Conservation (phyloP, 1,140 invertebrate genomes). For the Campoletis sonorensis region DNA sequence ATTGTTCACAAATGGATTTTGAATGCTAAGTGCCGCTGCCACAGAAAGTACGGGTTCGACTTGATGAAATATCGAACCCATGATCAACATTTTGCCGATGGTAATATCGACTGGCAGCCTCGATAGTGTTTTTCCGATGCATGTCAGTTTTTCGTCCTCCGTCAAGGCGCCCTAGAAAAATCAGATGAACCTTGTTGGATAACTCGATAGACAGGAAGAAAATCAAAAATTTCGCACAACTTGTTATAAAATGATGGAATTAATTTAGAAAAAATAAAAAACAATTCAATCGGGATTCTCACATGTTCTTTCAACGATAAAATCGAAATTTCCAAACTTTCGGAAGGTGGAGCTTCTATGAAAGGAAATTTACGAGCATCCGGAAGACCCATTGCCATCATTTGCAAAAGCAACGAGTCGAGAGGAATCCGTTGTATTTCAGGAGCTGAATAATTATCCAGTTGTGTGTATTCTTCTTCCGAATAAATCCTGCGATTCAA, state of each 20-base stretch:
- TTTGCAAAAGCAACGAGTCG: conserved; percentile 94
- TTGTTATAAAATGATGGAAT: too few relatives aligned
- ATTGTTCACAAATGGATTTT: conserved; percentile 93
- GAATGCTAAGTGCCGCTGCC: conserved; percentile 94
- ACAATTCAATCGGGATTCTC: conserved; percentile 61
- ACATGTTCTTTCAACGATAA: conserved; percentile 92
- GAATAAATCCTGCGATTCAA: conserved; percentile 88
- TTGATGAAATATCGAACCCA: conserved; percentile 93
- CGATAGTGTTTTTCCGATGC: conserved; percentile 91
- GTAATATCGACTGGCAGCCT: conserved; percentile 95
- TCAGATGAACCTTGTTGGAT: not conserved
- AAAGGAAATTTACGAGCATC: conserved; percentile 96
- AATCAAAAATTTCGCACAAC: too few relatives aligned
- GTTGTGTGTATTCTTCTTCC: conserved; percentile 88
- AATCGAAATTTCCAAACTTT: conserved; percentile 92
- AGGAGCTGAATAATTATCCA: conserved; percentile 89
- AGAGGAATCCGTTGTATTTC: conserved; percentile 95
- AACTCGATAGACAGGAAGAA: too few relatives aligned
- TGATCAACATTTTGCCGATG: conserved; percentile 97
- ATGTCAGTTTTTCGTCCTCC: conserved; percentile 91
- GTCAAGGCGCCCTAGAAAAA: conserved; percentile 85
- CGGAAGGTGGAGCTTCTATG: conserved; percentile 90
- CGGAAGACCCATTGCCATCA: conserved; percentile 95
- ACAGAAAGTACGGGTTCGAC: conserved; percentile 95
- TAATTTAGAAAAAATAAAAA: too few relatives aligned